These are phyloP conservation scores for Tapirus indicus DNA, from an alignment of 2,797 vertebrate genomes.

Conservation along the genomic window DNA sequence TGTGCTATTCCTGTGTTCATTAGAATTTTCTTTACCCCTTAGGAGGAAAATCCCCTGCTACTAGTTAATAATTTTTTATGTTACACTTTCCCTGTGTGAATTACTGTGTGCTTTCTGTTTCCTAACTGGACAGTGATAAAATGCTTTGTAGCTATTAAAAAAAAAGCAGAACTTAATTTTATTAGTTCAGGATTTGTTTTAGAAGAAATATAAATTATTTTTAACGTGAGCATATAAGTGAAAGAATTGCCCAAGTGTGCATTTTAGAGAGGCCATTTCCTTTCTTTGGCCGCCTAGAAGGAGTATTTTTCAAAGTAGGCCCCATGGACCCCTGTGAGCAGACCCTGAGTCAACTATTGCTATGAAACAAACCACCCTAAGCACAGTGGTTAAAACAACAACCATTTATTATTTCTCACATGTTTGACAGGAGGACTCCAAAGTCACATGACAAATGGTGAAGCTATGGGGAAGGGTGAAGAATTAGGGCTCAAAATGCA, in stretches of 20 bases:
- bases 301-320: neutral
- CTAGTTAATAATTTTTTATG: slow-evolving; percentile 24
- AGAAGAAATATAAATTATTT: slow-evolving; percentile 59
- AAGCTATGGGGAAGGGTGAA: neutral
- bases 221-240: neutral
- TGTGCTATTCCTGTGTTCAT: neutral
- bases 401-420: neutral
- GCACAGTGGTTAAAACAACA: neutral
- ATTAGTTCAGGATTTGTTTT: slow-evolving; percentile 62
- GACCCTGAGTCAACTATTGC: neutral
- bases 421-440: neutral
- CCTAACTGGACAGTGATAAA: neutral
- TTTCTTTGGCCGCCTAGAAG: slow-evolving; percentile 48
- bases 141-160: neutral
- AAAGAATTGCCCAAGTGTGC: neutral
- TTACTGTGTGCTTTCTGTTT: neutral
- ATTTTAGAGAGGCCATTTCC: slow-evolving; percentile 36
- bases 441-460: neutral
- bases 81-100: slow-evolving; percentile 8
- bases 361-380: neutral
- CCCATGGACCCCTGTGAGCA: neutral
- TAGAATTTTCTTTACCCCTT: slow-evolving; percentile 3
- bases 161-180: slow-evolving; percentile 22
- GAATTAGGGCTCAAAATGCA: neutral
- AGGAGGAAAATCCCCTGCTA: neutral